A percentile compares a stretch with the other conserved stretches of the same genome.
Evolutionary conservation across 2,797 vertebrate genomes (phyloP).

Genomic region (Sebastes trivittatus): DNA sequence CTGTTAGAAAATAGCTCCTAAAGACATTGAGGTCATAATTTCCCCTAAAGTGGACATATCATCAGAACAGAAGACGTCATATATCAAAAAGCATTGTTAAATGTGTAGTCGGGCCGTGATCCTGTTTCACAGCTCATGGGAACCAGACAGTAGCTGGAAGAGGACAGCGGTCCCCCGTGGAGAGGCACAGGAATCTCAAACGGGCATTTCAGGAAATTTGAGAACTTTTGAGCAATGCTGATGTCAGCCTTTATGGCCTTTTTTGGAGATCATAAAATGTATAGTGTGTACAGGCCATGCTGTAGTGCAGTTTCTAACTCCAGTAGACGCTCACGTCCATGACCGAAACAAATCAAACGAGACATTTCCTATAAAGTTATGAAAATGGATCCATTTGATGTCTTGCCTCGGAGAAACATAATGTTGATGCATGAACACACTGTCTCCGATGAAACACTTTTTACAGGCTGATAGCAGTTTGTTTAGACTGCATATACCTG

Average conservation of each 20-base stretch:
- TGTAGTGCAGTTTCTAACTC: constrained; percentile 1
- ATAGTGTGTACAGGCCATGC: constrained; percentile 1
- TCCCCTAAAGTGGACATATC: not conserved
- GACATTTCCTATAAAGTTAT: constrained; percentile 20
- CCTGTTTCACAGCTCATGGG: constrained; percentile 57
- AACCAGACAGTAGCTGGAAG: constrained; percentile 53
- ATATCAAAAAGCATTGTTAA: constrained; percentile 18
- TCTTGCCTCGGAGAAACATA: not conserved
- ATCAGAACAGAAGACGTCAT: not conserved
- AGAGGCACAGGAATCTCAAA: constrained; percentile 38
- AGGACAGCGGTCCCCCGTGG: constrained; percentile 25
- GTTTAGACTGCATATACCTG: not conserved
- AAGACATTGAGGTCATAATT: not conserved
- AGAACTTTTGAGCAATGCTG: constrained; percentile 69
- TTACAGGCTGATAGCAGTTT: not conserved
- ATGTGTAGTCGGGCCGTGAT: constrained; percentile 30
- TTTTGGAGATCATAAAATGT: constrained; percentile 44
- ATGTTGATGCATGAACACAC: not conserved
- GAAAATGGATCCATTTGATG: constrained; percentile 26
- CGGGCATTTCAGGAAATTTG: constrained; percentile 52
- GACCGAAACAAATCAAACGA: not conserved
- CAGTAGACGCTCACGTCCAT: not conserved
- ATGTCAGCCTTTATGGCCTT: constrained; percentile 64
- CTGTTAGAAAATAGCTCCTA: not conserved
- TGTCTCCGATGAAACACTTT: not conserved